A percentile compares a stretch with the other conserved stretches of the same genome.
These are phyloP conservation scores for Cathartes aura DNA, from an alignment of 2,113 vertebrate species.

Conservation along the genomic window DNA sequence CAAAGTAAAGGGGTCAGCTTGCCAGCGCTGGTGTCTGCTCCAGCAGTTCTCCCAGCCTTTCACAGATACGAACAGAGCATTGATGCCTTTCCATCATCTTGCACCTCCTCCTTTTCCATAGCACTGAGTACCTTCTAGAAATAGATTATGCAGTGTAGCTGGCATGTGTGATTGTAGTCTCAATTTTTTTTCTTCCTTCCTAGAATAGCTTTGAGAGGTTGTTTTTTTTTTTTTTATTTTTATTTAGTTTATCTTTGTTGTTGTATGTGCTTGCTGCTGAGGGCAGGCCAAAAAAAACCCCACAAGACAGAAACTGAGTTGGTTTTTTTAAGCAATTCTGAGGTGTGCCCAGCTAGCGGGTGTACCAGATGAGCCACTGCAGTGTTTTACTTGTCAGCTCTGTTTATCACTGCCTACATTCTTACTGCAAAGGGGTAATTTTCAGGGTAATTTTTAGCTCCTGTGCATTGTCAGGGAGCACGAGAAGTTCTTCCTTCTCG, in stretches of 20 bases:
- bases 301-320: not conserved
- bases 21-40: not conserved
- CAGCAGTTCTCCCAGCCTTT: not conserved
- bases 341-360: not conserved
- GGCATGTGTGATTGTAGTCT: rapidly evolving
- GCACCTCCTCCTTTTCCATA: not conserved
- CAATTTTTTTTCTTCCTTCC: not conserved
- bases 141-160: not conserved
- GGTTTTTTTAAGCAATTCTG: not conserved
- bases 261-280: not conserved
- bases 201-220: not conserved
- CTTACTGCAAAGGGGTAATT: not conserved
- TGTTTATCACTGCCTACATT: not conserved
- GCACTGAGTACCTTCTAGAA: not conserved
- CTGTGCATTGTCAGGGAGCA: not conserved
- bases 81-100: rapidly evolving
- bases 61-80: rapidly evolving
- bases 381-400: not conserved
- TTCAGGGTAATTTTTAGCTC: not conserved
- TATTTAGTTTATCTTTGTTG: not conserved
- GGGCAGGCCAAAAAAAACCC: not conserved
- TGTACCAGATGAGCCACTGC: not conserved
- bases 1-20: too few relatives aligned
- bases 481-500: not conserved
- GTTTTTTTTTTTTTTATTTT: not conserved